These are phyloP conservation scores for Pseudochaenichthys georgianus DNA, from an alignment of 2,797 vertebrate species.

Conservation along the genomic window DNA sequence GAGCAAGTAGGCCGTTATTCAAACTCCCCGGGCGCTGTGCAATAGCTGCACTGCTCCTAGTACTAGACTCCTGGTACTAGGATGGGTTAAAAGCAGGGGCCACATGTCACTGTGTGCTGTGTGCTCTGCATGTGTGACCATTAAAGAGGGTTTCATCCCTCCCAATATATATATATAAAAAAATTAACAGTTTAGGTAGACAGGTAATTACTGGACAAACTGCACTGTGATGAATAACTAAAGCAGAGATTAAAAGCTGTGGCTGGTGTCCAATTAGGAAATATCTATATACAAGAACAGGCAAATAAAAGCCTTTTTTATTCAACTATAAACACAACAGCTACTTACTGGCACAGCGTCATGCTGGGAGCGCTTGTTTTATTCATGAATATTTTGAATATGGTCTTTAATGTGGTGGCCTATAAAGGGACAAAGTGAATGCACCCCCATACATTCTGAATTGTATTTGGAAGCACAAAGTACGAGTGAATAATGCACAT, in stretches of 20 bases:
- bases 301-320: conserved; percentile 20
- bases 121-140: too few species aligned
- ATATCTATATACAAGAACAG: background rate
- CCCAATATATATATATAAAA: too few species aligned
- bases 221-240: conserved; percentile 11
- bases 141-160: too few species aligned
- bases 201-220: conserved; percentile 10
- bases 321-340: conserved; percentile 23
- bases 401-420: conserved; percentile 24
- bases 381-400: conserved; percentile 52
- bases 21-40: background rate
- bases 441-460: background rate
- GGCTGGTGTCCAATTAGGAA: background rate
- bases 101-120: too few species aligned
- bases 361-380: conserved; percentile 49
- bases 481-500: background rate
- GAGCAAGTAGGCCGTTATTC: conserved; percentile 15
- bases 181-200: background rate
- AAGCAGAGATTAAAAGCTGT: conserved; percentile 4
- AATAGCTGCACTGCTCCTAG: too few species aligned
- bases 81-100: too few species aligned
- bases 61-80: too few species aligned
- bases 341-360: conserved; percentile 18
- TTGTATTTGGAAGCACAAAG: background rate
- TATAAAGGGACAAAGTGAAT: background rate